Conservation (phyloP, 2,113 vertebrate genomes). For the Eubucco bourcierii region DNA sequence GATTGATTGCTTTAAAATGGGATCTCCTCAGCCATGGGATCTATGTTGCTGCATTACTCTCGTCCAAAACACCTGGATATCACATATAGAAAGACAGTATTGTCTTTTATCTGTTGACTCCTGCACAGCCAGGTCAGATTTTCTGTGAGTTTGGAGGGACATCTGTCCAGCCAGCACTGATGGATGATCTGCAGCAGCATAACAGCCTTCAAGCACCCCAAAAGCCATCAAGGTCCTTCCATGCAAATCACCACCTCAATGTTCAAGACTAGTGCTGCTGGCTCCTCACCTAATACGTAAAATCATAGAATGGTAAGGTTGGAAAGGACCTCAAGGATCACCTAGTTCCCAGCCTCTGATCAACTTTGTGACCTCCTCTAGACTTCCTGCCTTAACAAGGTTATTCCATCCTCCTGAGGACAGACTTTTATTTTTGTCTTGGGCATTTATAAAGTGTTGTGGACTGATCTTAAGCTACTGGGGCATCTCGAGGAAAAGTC, state of each 20-base stretch:
- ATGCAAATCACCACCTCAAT: accelerated
- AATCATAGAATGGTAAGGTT: no score
- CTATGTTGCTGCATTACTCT: neutral
- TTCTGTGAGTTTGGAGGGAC: neutral
- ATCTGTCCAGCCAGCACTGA: neutral
- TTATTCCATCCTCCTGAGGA: neutral
- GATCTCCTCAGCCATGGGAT: neutral
- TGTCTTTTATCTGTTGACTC: neutral
- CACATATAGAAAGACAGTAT: accelerated
- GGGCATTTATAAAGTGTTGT: neutral
- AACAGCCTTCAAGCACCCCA: neutral
- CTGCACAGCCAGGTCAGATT: accelerated
- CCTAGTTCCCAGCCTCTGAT: no score
- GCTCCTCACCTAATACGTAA: neutral
- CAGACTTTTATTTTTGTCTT: neutral
- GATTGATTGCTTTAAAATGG: neutral
- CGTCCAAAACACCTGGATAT: neutral
- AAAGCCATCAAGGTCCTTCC: neutral
- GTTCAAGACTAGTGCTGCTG: accelerated
- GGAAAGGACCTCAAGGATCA: no score
- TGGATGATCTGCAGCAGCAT: accelerated
- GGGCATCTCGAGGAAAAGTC: neutral
- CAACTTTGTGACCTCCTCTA: no score
- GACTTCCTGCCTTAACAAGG: neutral
- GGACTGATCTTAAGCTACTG: neutral